Evolutionary conservation across 2,888 invertebrate genomes (phyloP).

Genomic region (Criorhina ranunculi): DNA sequence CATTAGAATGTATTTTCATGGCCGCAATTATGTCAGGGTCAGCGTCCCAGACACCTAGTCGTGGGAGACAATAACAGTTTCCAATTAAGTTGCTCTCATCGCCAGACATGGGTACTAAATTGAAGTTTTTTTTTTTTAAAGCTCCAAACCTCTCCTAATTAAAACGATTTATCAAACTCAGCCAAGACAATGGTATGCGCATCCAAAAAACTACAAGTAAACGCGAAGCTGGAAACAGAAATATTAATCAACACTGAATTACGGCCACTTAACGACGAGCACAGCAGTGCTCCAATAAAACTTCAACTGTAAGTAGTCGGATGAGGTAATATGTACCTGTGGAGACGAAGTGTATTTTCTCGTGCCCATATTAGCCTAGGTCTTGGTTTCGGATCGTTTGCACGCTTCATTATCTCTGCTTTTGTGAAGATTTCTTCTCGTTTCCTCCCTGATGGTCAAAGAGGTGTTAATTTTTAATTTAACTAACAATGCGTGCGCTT

Average conservation of each 20-base stretch:
- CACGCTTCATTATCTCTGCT: background rate
- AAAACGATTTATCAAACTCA: conserved; percentile 41
- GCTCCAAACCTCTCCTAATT: conserved; percentile 16
- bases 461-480: conserved; percentile 40
- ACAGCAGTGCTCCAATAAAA: conserved; percentile 42
- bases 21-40: conserved; percentile 15
- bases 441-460: conserved; percentile 23
- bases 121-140: conserved; percentile 3
- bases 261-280: conserved; percentile 10
- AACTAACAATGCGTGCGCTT: conserved; percentile 23
- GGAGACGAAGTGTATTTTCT: background rate
- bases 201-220: conserved; percentile 3
- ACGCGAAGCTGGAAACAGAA: conserved; percentile 11
- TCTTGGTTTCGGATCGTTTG: conserved; percentile 2
- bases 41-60: background rate
- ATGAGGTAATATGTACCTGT: conserved; percentile 17
- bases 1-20: conserved; percentile 5
- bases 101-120: conserved; percentile 1
- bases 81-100: conserved; percentile 22
- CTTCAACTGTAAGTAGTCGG: conserved; percentile 15
- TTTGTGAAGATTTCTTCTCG: conserved; percentile 4
- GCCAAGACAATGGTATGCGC: conserved; percentile 7
- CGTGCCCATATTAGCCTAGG: conserved; percentile 23
- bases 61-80: conserved; percentile 24
- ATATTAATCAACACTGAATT: conserved; percentile 38